Percentiles rank a stretch among this genome's conserved stretches.
Conservation (phyloP, 2,113 vertebrate species). For the Eublepharis macularius region DNA sequence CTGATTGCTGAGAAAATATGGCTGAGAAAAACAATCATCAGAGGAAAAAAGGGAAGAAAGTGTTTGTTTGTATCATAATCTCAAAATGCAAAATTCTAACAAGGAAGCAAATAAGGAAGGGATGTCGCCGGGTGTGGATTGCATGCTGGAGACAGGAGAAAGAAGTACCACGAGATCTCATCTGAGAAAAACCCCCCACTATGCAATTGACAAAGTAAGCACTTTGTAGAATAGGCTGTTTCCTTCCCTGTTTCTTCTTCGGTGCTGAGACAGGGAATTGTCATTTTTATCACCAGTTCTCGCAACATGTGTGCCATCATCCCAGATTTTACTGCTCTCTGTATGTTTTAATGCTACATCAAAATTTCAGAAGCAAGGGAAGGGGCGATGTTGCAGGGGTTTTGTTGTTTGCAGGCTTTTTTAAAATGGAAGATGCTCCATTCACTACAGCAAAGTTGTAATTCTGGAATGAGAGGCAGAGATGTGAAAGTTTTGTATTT, state of each 20-base stretch:
- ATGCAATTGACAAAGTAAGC: slow-evolving; percentile 39
- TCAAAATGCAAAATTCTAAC: slow-evolving; percentile 51
- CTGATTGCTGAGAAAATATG: slow-evolving; percentile 5
- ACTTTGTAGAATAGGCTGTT: slow-evolving; percentile 33
- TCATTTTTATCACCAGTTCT: slow-evolving; percentile 8
- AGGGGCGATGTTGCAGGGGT: too few relatives aligned
- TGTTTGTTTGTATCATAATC: slow-evolving; percentile 47
- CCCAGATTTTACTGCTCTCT: neutral
- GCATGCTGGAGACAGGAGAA: slow-evolving; percentile 64
- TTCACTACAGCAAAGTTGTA: neutral
- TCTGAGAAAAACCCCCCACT: slow-evolving; percentile 24
- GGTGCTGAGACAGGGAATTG: slow-evolving; percentile 19
- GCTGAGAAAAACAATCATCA: neutral
- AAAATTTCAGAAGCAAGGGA: neutral
- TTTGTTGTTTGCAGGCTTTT: neutral
- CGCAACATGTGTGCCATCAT: neutral
- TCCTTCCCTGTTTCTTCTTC: slow-evolving; percentile 57
- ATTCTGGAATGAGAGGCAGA: neutral
- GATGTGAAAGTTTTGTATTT: neutral
- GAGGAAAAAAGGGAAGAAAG: slow-evolving; percentile 41
- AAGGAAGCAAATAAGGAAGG: slow-evolving; percentile 80
- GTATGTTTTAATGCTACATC: neutral
- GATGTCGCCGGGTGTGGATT: slow-evolving; percentile 61
- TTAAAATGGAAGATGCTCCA: neutral
- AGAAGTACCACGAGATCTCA: slow-evolving; percentile 47